Conservation (phyloP, 2,888 invertebrate genomes). For the Cheilosia pagana region DNA sequence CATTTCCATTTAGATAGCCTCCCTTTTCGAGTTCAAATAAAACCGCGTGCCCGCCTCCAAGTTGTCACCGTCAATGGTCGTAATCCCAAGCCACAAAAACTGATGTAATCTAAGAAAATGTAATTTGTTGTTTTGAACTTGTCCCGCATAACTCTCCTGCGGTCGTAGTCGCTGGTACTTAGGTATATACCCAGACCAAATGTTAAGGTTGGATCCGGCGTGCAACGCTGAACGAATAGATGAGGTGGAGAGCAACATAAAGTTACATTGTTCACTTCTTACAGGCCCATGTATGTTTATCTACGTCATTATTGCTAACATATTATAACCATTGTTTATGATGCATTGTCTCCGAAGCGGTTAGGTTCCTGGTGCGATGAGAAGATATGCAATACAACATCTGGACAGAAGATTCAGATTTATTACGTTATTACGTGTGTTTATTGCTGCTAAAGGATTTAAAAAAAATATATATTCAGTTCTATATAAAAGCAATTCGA, state of each 20-base stretch:
- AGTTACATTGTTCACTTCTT: constrained; percentile 51
- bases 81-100: constrained; percentile 37
- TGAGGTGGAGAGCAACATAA: constrained; percentile 45
- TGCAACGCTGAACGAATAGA: background rate
- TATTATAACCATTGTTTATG: constrained; percentile 64
- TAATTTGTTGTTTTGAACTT: constrained; percentile 68
- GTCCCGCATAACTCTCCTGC: constrained; percentile 56
- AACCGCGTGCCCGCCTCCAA: constrained; percentile 41
- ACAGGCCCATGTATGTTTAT: constrained; percentile 42
- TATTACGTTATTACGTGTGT: constrained; percentile 51
- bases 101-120: constrained; percentile 55
- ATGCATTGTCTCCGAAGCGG: constrained; percentile 57
- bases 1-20: constrained; percentile 22
- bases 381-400: constrained; percentile 49
- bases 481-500: constrained; percentile 21
- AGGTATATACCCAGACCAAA: constrained; percentile 41
- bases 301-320: constrained; percentile 69
- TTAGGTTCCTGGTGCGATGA: constrained; percentile 34
- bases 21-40: constrained; percentile 54
- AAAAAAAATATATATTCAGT: background rate
- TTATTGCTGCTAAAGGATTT: constrained; percentile 60
- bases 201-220: constrained; percentile 36
- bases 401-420: constrained; percentile 54
- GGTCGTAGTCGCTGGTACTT: background rate
- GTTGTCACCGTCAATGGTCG: constrained; percentile 54